Base-by-base conservation (phyloP, 2,797 vertebrate species). In the Gymnoscopelus microlampas region DNA sequence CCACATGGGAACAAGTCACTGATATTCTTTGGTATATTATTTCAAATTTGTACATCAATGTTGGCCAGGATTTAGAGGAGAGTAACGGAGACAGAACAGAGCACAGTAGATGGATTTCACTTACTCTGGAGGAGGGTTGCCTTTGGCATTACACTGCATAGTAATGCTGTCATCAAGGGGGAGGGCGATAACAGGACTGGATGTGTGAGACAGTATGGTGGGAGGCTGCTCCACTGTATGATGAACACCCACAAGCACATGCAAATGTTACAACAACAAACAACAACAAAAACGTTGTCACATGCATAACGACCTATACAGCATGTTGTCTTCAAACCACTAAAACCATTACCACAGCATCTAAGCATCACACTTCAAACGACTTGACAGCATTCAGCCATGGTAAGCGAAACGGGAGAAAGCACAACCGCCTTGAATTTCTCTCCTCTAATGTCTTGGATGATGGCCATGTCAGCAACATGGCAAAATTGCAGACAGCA, bases 71-170 rank as follows among this genome's bases (percentile, higher is more conserved):
- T 50, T 50, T 13, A 7, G n/a, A 19, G 32, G 49, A 19, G 15
- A 53, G 51, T 32, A 29, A 51, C 55, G 32, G 44, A 10, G 13
- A 49, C 24, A n/a, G 29, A 53, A 32, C 4, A 15, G 49, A 12
- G 35, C 3, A 51, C 66, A 26, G 8, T 54, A 49, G 50, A 67
- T 29, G 44, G 9, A 26, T 65, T 0, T 66, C 35, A 95, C 97
- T 95, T 91, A 99, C 97, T 3, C 80, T 79, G 97, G 97, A 26
- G 91, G 87, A 0, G 98, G 97, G 74, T 97, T 99, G 74, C 96
- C 97, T 87, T 71, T 95, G 29, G 96, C 98, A 84, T 98, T 94
- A 85, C 98, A 99, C 60, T 85, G 93, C 50, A 99, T 87, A 6
- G 87, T 92, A 49, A 96, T 90, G 32, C 86, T 91, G 19, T 94